A percentile compares a stretch with the other conserved stretches of the same genome.
Evolutionary conservation across 2,888 invertebrate species (phyloP).

Genomic region (Eristalinus sepulchralis): DNA sequence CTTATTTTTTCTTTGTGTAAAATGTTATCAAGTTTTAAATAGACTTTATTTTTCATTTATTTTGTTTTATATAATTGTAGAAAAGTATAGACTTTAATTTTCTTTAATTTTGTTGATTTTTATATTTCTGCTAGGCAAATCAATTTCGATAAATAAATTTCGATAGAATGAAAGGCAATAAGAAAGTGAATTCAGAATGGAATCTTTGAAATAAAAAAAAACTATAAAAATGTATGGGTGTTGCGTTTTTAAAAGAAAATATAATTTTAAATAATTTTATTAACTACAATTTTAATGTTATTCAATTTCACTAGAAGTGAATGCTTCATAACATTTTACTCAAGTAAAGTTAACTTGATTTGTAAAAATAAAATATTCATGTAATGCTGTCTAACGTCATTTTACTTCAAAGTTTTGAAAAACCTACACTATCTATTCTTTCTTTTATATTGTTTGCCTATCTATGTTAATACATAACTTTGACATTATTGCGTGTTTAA

Average conservation of each 20-base stretch:
- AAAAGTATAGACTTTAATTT: conserved; percentile 68
- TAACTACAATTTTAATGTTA: conserved; percentile 5
- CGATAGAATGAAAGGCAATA: conserved; percentile 59
- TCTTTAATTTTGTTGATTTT: conserved; percentile 40
- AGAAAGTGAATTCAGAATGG: conserved; percentile 33
- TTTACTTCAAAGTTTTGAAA: conserved; percentile 46
- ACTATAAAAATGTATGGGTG: conserved; percentile 12
- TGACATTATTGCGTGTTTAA: conserved; percentile 67
- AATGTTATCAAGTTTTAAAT: conserved; percentile 71
- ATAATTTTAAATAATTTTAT: neutral
- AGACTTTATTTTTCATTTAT: conserved; percentile 66
- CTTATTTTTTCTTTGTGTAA: conserved; percentile 68
- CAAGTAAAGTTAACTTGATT: neutral
- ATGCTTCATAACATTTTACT: neutral
- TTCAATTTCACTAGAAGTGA: neutral
- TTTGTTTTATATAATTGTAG: conserved; percentile 71
- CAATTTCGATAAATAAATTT: conserved; percentile 66
- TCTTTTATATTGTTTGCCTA: conserved; percentile 65
- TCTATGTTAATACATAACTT: conserved; percentile 66
- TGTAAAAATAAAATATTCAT: neutral
- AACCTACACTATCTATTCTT: conserved; percentile 68
- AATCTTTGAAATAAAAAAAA: neutral
- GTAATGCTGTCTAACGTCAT: conserved; percentile 15
- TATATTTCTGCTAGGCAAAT: conserved; percentile 69
- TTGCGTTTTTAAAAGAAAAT: neutral